These are phyloP conservation scores for Neotoxoptera formosana DNA, from an alignment of 1,140 invertebrate species.

Conservation along the genomic window DNA sequence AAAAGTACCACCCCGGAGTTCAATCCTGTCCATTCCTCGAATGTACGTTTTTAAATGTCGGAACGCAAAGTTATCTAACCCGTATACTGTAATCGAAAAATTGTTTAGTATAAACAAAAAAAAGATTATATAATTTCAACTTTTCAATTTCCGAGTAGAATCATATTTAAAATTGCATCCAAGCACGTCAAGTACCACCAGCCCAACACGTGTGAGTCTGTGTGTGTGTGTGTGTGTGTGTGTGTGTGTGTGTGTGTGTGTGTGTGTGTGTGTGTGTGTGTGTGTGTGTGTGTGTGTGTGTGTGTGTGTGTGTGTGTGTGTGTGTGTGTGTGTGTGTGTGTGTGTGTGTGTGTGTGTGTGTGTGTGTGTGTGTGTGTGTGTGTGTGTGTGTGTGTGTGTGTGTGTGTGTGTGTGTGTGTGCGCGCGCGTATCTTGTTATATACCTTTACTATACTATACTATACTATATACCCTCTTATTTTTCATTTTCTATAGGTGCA, in stretches of 20 bases:
- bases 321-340: too few relatives aligned
- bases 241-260: too few relatives aligned
- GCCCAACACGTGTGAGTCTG: too few relatives aligned
- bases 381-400: too few relatives aligned
- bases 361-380: too few relatives aligned
- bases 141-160: not conserved
- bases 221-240: too few relatives aligned
- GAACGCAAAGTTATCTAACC: not conserved
- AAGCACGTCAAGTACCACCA: not conserved
- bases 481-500: not conserved
- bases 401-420: too few relatives aligned
- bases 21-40: not conserved
- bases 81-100: not conserved
- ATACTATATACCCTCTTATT: not conserved
- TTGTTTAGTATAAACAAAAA: not conserved
- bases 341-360: too few relatives aligned
- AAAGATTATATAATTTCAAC: constrained; percentile 2
- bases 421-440: not conserved
- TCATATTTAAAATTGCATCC: not conserved
- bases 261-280: too few relatives aligned
- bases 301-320: too few relatives aligned
- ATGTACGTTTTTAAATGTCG: not conserved
- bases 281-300: too few relatives aligned
- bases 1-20: not conserved
- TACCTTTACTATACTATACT: not conserved